A percentile compares a stretch with the other conserved stretches of the same genome.
phyloP scores from a whole-genome alignment of 1,140 invertebrate species.

The Lepidostoma basale region DNA sequence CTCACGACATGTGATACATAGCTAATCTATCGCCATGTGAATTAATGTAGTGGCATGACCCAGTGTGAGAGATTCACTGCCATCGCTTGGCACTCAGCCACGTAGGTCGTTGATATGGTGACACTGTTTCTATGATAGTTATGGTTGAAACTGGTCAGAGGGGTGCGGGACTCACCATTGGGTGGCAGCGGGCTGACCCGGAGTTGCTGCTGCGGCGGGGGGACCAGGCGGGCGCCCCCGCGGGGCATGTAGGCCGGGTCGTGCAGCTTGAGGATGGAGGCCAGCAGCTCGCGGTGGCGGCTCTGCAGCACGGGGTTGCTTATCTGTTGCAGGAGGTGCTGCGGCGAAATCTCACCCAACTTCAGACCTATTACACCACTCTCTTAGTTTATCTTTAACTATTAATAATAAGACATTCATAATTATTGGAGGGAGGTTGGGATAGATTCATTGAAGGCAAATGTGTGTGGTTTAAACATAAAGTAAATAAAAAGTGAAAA shows the following conservation, averaged over 20 bases:
- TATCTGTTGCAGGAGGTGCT: slow-evolving; percentile 76
- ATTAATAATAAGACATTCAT: too few species aligned
- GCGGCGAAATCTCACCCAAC: slow-evolving; percentile 74
- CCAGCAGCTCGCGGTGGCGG: slow-evolving; percentile 73
- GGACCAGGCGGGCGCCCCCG: slow-evolving; percentile 48
- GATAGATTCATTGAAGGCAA: too few species aligned
- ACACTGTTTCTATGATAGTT: slow-evolving; percentile 3
- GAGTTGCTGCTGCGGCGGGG: slow-evolving; percentile 60
- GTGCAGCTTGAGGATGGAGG: slow-evolving; percentile 69
- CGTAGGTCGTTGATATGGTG: too few species aligned
- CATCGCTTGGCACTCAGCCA: too few species aligned
- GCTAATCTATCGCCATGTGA: too few species aligned
- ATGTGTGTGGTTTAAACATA: too few species aligned
- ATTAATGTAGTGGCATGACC: too few species aligned
- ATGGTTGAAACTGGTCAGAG: background rate
- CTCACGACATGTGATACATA: too few species aligned
- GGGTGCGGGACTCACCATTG: slow-evolving; percentile 59
- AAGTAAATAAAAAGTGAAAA: too few species aligned
- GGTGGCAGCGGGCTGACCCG: slow-evolving; percentile 63
- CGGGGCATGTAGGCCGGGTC: slow-evolving; percentile 49
- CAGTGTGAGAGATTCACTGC: too few species aligned
- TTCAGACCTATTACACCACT: slow-evolving; percentile 62
- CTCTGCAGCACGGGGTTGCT: slow-evolving; percentile 73
- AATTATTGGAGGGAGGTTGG: too few species aligned
- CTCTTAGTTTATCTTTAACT: too few species aligned